A percentile compares a stretch with the other conserved stretches of the same genome.
Evolutionary conservation across 2,797 vertebrate species (phyloP).

Genomic region (Aldrovandia affinis): DNA sequence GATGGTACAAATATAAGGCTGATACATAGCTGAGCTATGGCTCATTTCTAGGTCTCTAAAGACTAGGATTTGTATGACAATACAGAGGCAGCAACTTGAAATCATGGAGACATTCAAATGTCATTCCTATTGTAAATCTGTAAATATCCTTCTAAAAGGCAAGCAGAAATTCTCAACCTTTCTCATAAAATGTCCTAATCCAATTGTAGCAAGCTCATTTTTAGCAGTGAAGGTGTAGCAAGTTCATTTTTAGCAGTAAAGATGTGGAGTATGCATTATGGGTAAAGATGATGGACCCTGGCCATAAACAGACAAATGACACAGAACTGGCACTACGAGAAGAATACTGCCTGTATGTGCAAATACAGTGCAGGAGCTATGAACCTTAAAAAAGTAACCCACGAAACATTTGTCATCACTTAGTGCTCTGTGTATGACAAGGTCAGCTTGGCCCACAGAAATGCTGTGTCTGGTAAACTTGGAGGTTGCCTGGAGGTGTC

Average conservation of each 20-base stretch:
- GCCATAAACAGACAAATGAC: background rate
- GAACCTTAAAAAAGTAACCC: background rate
- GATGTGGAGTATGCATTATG: background rate
- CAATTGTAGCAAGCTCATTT: background rate
- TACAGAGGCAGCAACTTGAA: background rate
- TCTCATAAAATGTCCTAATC: background rate
- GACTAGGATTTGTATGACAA: background rate
- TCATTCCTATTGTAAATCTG: background rate
- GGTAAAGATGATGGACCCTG: background rate
- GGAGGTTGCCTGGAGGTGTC: constrained; percentile 24
- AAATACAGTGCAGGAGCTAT: background rate
- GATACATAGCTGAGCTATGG: background rate
- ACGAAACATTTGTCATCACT: background rate
- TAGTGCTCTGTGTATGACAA: background rate
- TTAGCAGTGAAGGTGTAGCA: background rate
- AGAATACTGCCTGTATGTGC: background rate
- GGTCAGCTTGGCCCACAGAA: constrained; percentile 9
- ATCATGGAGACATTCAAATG: background rate
- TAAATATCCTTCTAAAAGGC: too few species aligned
- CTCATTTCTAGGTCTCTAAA: background rate
- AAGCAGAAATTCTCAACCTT: background rate
- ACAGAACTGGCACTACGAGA: background rate
- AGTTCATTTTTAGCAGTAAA: too few species aligned
- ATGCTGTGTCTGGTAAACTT: background rate
- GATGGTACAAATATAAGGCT: background rate